Evolutionary conservation across 2,113 vertebrate genomes (phyloP).

Genomic region (Sclerurus mexicanus): DNA sequence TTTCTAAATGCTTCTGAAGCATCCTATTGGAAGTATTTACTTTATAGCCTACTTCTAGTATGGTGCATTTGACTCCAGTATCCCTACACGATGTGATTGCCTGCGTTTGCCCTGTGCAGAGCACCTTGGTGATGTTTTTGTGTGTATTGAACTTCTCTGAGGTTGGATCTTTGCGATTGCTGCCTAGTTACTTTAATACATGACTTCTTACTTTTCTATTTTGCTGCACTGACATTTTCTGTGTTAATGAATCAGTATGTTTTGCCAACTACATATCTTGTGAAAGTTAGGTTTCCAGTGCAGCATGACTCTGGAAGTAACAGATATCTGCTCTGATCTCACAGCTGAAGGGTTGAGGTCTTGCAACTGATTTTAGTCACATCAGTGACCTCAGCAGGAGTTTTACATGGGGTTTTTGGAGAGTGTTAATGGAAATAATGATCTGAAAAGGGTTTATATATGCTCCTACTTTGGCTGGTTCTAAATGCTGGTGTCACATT

Average conservation of each 20-base stretch:
- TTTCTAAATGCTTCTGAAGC: not conserved
- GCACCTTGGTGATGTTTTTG: not conserved
- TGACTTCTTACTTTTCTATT: accelerated
- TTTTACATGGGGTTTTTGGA: not conserved
- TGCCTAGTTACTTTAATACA: not conserved
- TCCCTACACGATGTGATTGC: not conserved
- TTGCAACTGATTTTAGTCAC: not conserved
- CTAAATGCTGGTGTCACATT: not conserved
- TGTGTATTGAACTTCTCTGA: not conserved
- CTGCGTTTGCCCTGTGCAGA: not conserved
- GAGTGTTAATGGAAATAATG: not conserved
- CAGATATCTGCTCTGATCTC: not conserved
- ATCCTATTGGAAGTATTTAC: not conserved
- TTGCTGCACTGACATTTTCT: not conserved
- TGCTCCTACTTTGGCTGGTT: not conserved
- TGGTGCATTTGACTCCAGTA: not conserved
- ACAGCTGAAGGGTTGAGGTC: not conserved
- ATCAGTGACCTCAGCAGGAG: not conserved
- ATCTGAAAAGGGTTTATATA: not conserved
- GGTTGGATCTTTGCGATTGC: not conserved
- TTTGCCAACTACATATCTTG: not conserved
- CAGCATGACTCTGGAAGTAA: not conserved
- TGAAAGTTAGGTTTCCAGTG: not conserved
- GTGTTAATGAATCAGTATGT: not conserved
- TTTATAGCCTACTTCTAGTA: not conserved